A percentile compares a stretch with the other conserved stretches of the same genome.
These are phyloP conservation scores for Stigmatopora nigra DNA, from an alignment of 2,113 vertebrate species.

Conservation along the genomic window DNA sequence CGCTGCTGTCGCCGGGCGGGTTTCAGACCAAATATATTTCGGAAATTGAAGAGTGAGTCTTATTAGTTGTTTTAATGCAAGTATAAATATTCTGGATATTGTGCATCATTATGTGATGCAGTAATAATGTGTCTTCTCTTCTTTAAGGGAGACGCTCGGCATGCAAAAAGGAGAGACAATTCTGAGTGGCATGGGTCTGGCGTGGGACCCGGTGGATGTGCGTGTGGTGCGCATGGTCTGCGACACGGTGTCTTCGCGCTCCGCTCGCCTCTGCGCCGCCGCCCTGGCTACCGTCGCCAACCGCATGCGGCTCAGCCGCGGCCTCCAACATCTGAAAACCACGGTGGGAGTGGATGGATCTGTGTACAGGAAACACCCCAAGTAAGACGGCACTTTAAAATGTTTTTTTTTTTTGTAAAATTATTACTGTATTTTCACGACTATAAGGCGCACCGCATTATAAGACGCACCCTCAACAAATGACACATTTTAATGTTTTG, in stretches of 20 bases:
- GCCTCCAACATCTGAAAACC: conserved; percentile 44
- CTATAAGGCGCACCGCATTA: too few relatives aligned
- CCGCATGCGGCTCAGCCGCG: conserved; percentile 63
- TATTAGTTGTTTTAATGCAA: too few relatives aligned
- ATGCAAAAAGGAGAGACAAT: conserved; percentile 18
- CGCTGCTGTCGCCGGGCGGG: conserved; percentile 37
- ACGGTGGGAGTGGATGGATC: conserved; percentile 72
- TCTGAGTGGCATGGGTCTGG: conserved; percentile 66
- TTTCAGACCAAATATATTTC: conserved; percentile 69
- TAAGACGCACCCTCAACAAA: too few relatives aligned
- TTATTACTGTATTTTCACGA: too few relatives aligned
- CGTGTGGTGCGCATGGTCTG: conserved; percentile 68
- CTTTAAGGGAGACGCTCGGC: conserved; percentile 38
- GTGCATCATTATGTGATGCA: background rate
- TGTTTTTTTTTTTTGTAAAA: too few relatives aligned
- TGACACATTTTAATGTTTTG: too few relatives aligned
- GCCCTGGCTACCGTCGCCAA: conserved; percentile 73
- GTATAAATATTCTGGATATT: too few relatives aligned
- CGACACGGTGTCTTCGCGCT: conserved; percentile 57
- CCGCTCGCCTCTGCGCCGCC: conserved; percentile 67
- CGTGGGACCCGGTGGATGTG: conserved; percentile 45
- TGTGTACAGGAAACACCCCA: conserved; percentile 64
- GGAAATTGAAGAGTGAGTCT: conserved; percentile 70
- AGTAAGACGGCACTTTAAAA: conserved; percentile 40
- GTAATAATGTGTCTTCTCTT: background rate